Conservation (phyloP, 1,140 invertebrate genomes). For the Brachionus manjavacas region DNA sequence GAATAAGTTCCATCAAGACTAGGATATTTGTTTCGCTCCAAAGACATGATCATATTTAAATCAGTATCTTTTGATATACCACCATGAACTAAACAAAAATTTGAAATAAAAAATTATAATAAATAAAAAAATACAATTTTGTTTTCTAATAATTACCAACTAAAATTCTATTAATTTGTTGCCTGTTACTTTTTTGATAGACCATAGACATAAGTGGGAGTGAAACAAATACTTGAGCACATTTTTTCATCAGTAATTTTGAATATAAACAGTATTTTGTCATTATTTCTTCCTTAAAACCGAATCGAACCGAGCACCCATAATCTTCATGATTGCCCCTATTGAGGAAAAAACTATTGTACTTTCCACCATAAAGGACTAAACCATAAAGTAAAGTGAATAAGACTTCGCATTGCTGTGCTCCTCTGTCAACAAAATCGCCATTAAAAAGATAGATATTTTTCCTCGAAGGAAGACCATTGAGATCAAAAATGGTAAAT, state of each 20-base stretch:
- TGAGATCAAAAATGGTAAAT: constrained; percentile 43
- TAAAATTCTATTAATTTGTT: constrained; percentile 1
- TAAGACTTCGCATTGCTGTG: constrained; percentile 5
- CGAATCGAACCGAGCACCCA: constrained; percentile 83
- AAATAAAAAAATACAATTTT: neutral
- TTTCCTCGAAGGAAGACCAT: constrained; percentile 62
- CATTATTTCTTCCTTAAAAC: constrained; percentile 80
- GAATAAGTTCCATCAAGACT: constrained; percentile 17
- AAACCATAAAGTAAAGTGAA: neutral
- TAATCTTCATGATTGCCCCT: constrained; percentile 55
- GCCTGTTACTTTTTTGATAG: neutral
- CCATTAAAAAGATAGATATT: constrained; percentile 85
- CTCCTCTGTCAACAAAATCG: constrained; percentile 43
- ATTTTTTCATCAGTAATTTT: constrained; percentile 42
- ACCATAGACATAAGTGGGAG: neutral
- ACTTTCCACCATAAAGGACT: constrained; percentile 18
- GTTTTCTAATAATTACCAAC: neutral
- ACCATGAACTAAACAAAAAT: constrained; percentile 12
- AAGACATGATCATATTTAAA: constrained; percentile 8
- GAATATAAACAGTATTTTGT: constrained; percentile 66
- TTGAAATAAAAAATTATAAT: neutral
- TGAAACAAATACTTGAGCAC: constrained; percentile 12
- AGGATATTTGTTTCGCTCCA: neutral
- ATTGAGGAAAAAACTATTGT: constrained; percentile 40
- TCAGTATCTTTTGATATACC: constrained; percentile 38